Evolutionary conservation across 2,113 vertebrate genomes (phyloP), one percentile per base, ranked within the genome.

Genomic region (Thamnaconus septentrionalis): DNA sequence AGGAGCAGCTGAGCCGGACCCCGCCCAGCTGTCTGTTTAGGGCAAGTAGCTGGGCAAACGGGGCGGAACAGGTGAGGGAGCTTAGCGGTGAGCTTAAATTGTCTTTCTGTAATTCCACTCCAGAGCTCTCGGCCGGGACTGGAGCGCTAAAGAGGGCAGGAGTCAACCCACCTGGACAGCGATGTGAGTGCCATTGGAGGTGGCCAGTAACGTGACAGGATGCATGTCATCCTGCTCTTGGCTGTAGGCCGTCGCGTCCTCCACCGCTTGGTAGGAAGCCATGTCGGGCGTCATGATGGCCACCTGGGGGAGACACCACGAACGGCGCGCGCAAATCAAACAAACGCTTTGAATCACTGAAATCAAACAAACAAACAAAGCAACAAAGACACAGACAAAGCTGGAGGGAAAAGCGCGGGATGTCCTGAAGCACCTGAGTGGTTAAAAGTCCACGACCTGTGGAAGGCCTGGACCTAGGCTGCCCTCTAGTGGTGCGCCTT

Each of bases 271-370:
- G 87, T 96, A 96, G 0, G 95, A 91, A 75, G 95, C 90, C 71
- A 98, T 90, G 79, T 98, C 96, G 18, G 97, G 96, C n/a, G 96
- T 94, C 88, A 99, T 97, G 59, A 99, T 99, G 45, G 96, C 95
- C 84, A 99, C 96, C 97, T 99, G 90, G 11, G 86, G 72, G 62
- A 67, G 5, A 91, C 88, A 91, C 62, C 18, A 64, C 51, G 64
- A 43, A 50, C 41, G 18, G 18, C 0, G 6, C n/a, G 8, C 8
- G 11, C 10, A 8, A 6, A 44, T 66, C 48, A 64, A 60, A 0
- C 12, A 6, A 3, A 10, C 18, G 41, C 53, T 67, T 4, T 18
- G 54, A 58, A 31, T 31, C 18, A 31, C 18, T 31, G 18, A 31
- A 31, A 31, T 31, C 18, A 31, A 31, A 31, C 18, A 31, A 31